Base-by-base conservation (phyloP, 1,140 invertebrate species). In the Zaprionus nigranus region DNA sequence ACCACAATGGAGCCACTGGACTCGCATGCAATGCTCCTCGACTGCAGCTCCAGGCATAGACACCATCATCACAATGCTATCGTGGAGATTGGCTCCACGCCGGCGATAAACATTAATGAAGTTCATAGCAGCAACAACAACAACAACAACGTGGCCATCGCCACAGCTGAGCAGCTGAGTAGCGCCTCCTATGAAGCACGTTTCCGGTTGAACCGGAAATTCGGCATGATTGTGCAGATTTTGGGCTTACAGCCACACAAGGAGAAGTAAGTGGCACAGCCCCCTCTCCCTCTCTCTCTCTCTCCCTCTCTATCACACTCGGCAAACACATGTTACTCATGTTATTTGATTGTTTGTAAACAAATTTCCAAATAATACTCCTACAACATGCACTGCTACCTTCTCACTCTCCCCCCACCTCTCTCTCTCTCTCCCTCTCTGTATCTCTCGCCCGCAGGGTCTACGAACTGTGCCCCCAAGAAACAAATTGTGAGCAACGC, bases 1-100 rank as follows among this genome's bases (percentile, higher is more conserved):
- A 96, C 95, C 11, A 95, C 95, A 26, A 57, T 90, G 24, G 67
- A 77, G 43, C 58, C 78, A 0, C 34, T 75, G 7, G 82, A 82
- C 17, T 54, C 82, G 0, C 73, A 69, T 34, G 56, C 58, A 12
- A 30, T 59, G 0, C 66, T 80, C 34, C 75, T 90, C 1, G 72
- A 92, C 38, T 92, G 91, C 57, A 70, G 72, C 26, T 51, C 74
- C 11, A 69, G 67, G 15, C 73, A 86, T 5, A 64, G 66, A 38
- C 77, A 87, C 26, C 77, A 87, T n/a, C 84, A 87, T 72, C 72
- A 56, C 38, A 64, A 67, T 24, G 13, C 20, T 4, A 15, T 26
- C 12, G 5, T 22, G 1, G 81, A 57, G 53, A 65, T 66, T 43
- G 67, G 71, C 49, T 75, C 84, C 22, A 65, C 79, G 22, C 65